Conservation (phyloP, 2,888 invertebrate genomes). For the Conops quadrifasciatus region DNA sequence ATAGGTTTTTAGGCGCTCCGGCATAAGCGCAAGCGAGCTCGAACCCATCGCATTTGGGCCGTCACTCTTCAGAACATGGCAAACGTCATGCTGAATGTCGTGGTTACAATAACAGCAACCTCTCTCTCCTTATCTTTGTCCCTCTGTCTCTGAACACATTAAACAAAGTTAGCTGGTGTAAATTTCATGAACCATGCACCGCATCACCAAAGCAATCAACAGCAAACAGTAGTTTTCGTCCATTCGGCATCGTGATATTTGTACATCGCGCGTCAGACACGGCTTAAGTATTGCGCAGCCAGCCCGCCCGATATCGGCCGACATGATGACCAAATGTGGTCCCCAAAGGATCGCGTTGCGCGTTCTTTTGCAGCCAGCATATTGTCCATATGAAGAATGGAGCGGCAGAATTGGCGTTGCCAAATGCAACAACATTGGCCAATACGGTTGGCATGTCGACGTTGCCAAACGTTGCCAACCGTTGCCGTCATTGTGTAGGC, state of each 20-base stretch:
- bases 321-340: not conserved
- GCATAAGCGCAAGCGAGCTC: too few relatives aligned
- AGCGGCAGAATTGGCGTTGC: not conserved
- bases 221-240: not conserved
- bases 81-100: not conserved
- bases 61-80: slow-evolving; percentile 1
- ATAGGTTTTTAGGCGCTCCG: too few relatives aligned
- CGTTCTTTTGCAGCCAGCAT: not conserved
- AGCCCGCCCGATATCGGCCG: not conserved
- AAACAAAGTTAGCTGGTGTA: slow-evolving; percentile 4
- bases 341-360: not conserved
- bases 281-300: not conserved
- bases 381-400: too few relatives aligned
- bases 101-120: slow-evolving; percentile 5
- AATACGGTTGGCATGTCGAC: not conserved
- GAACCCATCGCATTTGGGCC: too few relatives aligned
- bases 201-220: slow-evolving; percentile 2
- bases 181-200: not conserved
- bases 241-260: not conserved
- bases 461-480: not conserved
- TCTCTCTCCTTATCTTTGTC: too few relatives aligned
- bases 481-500: not conserved
- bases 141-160: too few relatives aligned
- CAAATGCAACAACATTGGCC: not conserved
- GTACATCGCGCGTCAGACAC: not conserved